phyloP scores from a whole-genome alignment of 2,797 vertebrate genomes.

The Liasis olivaceus region DNA sequence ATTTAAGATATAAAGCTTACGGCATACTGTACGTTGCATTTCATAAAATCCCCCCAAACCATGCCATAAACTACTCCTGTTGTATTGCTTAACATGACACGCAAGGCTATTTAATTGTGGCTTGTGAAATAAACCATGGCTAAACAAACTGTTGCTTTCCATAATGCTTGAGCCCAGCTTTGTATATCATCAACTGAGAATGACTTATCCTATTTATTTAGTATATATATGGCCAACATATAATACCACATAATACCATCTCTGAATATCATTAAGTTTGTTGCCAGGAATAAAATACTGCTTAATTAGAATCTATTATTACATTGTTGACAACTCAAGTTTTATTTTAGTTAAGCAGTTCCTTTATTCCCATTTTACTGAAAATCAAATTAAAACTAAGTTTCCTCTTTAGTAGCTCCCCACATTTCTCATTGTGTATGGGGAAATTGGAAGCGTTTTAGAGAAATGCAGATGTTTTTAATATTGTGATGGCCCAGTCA shows the following conservation, averaged over 20 bases:
- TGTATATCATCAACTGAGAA: neutral
- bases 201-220: neutral
- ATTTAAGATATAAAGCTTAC: too few relatives aligned
- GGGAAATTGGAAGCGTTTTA: neutral
- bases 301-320: neutral
- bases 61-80: neutral
- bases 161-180: neutral
- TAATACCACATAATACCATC: neutral
- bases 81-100: neutral
- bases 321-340: neutral
- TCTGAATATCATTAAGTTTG: neutral
- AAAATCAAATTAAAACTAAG: neutral
- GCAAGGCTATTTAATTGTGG: neutral
- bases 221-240: neutral
- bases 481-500: neutral
- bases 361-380: neutral
- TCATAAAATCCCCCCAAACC: neutral
- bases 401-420: neutral
- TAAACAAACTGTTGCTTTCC: neutral
- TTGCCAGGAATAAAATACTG: neutral
- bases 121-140: neutral
- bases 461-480: neutral
- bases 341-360: neutral
- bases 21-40: neutral
- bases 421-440: neutral